Conservation (phyloP, 2,888 invertebrate genomes). For the Chrysotoxum bicinctum region DNA sequence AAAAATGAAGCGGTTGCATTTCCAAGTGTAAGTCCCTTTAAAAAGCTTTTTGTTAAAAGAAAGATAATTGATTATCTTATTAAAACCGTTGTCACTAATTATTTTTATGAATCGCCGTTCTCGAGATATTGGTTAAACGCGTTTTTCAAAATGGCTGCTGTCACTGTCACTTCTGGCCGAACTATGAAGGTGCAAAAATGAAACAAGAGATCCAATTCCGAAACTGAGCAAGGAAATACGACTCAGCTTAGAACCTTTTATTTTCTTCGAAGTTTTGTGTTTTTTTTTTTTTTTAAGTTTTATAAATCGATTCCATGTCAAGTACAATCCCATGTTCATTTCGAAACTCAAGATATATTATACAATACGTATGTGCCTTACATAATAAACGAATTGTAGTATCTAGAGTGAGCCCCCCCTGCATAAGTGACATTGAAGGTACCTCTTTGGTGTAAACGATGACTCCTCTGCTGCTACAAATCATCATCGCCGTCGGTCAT, state of each 20-base stretch:
- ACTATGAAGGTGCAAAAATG: no score
- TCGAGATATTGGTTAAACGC: no score
- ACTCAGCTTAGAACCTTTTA: not conserved
- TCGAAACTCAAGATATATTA: slow-evolving; percentile 15
- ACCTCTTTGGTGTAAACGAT: slow-evolving; percentile 7
- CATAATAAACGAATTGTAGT: slow-evolving; percentile 31
- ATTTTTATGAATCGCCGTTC: no score
- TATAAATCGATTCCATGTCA: slow-evolving; percentile 56
- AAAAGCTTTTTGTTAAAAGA: no score
- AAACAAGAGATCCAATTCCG: no score
- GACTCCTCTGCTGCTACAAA: slow-evolving; percentile 5
- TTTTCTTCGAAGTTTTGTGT: slow-evolving; percentile 8
- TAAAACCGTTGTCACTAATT: no score
- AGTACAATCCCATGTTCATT: slow-evolving; percentile 54
- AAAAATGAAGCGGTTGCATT: no score
- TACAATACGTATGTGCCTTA: slow-evolving; percentile 44
- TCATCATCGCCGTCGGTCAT: slow-evolving; percentile 5
- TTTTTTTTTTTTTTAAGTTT: not conserved
- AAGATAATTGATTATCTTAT: no score
- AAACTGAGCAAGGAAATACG: not conserved
- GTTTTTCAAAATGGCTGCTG: no score
- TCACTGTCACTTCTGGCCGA: no score
- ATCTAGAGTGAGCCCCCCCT: slow-evolving; percentile 3
- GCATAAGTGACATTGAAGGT: slow-evolving; percentile 30
- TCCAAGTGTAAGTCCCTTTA: no score